Base-by-base conservation (phyloP, 1,140 invertebrate species). In the Macrocentrus cingulum region DNA sequence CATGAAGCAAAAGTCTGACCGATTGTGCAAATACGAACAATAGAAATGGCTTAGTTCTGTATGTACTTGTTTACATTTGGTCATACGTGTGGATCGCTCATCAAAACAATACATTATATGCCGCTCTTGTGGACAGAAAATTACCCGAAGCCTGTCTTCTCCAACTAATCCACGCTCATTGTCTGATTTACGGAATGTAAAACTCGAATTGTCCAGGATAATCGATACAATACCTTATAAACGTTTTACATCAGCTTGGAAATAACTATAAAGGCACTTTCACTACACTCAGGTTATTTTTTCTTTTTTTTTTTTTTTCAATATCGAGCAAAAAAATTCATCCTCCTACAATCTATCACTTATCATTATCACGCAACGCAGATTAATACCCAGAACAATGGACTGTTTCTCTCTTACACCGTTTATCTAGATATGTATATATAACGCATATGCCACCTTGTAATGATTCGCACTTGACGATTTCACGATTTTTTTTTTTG, bases 201-300 rank as follows among this genome's bases (percentile, higher is more conserved):
- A n/a, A n/a, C n/a, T n/a, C 25, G 25, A 9, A 29, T 5, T 29
- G 29, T 45, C 2, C 18, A 0, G 22, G 23, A 60, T 18, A 32
- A 34, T 7, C 22, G 15, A 37, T 59, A 61, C 42, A 15, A 56
- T 64, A 64, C 62, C 62, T 64, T 57, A 53, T 23, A 45, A 46
- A 64, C 57, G n/a, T 56, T 56, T 55, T 53, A 45, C 52, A 64
- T 56, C 46, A 44, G 45, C 22, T 59, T 36, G 18, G 44, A 56
- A 59, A 56, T 61, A 32, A 51, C 56, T 57, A 61, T 53, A 48
- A 64, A 61, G 60, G 51, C 63, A 61, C 63, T 64, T 64, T 61
- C 63, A 64, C 59, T 57, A 29, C 56, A 61, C 56, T 56, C 23
- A 44, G 36, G 23, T 34, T 59, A 48, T 56, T 18, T 46, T 39